phyloP scores from a whole-genome alignment of 2,888 invertebrate genomes.

The Ophion costatus region DNA sequence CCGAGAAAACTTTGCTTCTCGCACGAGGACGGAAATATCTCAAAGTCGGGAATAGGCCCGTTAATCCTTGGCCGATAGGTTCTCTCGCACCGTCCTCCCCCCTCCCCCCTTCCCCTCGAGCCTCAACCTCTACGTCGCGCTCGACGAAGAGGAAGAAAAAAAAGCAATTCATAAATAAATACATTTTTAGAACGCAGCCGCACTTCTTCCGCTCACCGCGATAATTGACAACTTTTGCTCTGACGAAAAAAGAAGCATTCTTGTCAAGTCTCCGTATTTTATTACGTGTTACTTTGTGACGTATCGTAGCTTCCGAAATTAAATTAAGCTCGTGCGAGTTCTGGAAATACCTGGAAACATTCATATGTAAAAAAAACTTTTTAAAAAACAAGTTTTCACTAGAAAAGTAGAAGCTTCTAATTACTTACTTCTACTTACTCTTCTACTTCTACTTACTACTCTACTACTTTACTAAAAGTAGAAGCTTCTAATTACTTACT shows the following conservation, averaged over 20 bases:
- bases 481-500: too few species aligned
- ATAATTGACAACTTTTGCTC: not conserved
- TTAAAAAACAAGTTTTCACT: too few species aligned
- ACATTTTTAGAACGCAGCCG: not conserved
- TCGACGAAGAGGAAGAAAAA: not conserved
- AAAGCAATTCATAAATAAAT: not conserved
- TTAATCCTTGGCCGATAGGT: conserved; percentile 70
- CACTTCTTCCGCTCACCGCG: not conserved
- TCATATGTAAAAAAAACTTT: too few species aligned
- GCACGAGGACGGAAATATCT: conserved; percentile 70
- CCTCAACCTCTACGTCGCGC: not conserved
- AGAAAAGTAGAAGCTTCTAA: too few species aligned
- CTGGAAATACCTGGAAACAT: not conserved
- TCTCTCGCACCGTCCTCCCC: conserved; percentile 11
- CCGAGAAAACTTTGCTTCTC: conserved; percentile 7
- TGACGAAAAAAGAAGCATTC: not conserved
- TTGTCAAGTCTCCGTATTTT: not conserved
- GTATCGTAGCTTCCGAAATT: not conserved
- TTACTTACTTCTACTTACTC: too few species aligned
- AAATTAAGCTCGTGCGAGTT: not conserved
- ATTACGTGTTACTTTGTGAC: not conserved
- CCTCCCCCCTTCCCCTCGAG: not conserved
- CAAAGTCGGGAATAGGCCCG: conserved; percentile 70
- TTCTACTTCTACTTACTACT: too few species aligned
- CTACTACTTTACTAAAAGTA: too few species aligned